Evolutionary conservation across 30 jellyfish, hydroid and myxozoan species (phyloP).

Genomic region (Turritopsis rubra): DNA sequence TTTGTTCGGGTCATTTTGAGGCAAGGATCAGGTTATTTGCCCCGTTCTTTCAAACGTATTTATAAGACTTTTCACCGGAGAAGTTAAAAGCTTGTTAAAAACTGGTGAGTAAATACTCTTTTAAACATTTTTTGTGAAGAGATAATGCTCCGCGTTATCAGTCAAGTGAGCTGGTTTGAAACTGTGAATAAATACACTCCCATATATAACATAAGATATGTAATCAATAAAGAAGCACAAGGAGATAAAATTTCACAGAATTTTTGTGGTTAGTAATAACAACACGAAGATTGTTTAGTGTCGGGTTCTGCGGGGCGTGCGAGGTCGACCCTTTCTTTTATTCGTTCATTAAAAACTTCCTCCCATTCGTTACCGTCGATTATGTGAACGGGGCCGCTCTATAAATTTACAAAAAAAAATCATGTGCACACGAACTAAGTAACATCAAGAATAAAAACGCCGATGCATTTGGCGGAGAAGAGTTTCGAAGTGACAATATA

Average conservation of each 20-base stretch:
- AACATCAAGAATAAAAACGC: too few relatives aligned
- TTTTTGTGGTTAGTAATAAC: not conserved
- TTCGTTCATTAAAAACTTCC: constrained; percentile 7
- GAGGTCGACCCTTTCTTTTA: not conserved
- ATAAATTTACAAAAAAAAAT: not conserved
- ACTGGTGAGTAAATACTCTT: too few relatives aligned
- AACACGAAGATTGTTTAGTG: not conserved
- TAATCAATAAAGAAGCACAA: not conserved
- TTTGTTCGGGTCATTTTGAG: too few relatives aligned
- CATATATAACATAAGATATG: not conserved
- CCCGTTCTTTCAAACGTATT: too few relatives aligned
- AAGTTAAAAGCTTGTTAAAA: too few relatives aligned
- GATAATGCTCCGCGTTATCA: too few relatives aligned
- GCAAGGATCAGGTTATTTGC: too few relatives aligned
- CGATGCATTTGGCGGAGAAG: too few relatives aligned
- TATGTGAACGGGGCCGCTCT: constrained; percentile 8
- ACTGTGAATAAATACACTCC: not conserved
- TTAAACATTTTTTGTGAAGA: too few relatives aligned
- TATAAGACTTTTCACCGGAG: too few relatives aligned
- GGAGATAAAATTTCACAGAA: not conserved
- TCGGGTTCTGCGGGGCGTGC: not conserved
- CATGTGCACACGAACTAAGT: not conserved
- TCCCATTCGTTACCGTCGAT: constrained; percentile 10
- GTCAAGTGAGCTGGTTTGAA: too few relatives aligned
- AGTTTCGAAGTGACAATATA: too few relatives aligned